phyloP scores from a whole-genome alignment of 1,140 invertebrate genomes.

The Galleria mellonella region DNA sequence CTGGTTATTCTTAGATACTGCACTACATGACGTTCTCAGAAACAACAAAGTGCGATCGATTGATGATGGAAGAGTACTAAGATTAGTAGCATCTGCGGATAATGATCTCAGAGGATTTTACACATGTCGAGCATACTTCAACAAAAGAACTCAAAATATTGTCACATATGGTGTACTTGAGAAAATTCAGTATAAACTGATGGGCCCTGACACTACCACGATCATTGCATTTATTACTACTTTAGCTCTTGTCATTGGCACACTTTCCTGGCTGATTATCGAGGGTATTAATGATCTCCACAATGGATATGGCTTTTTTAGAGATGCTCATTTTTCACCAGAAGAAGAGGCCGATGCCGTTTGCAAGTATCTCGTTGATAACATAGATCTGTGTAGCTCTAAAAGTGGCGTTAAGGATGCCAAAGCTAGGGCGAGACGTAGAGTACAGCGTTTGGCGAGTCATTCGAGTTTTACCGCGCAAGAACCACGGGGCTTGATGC shows the following conservation, averaged over 20 bases:
- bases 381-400: conserved; percentile 30
- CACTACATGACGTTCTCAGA: conserved; percentile 13
- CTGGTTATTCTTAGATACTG: conserved; percentile 51
- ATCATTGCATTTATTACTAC: conserved; percentile 43
- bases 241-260: conserved; percentile 35
- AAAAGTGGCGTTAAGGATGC: conserved; percentile 30
- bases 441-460: conserved; percentile 24
- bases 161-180: conserved; percentile 55
- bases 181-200: conserved; percentile 29
- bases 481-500: conserved; percentile 39
- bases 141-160: conserved; percentile 38
- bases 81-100: conserved; percentile 31
- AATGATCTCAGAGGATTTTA: conserved; percentile 48
- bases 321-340: conserved; percentile 44
- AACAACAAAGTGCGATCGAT: conserved; percentile 25
- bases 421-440: conserved; percentile 38
- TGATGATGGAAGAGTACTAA: conserved; percentile 45
- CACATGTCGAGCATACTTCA: conserved; percentile 42
- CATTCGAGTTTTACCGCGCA: conserved; percentile 34
- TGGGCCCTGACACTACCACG: conserved; percentile 37
- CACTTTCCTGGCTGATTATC: conserved; percentile 39
- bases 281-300: conserved; percentile 52
- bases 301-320: conserved; percentile 55
- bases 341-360: conserved; percentile 47
- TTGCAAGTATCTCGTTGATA: conserved; percentile 42